A percentile compares a stretch with the other conserved stretches of the same genome.
Conservation (phyloP, 2,888 invertebrate species). For the Miltochrista miniata region DNA sequence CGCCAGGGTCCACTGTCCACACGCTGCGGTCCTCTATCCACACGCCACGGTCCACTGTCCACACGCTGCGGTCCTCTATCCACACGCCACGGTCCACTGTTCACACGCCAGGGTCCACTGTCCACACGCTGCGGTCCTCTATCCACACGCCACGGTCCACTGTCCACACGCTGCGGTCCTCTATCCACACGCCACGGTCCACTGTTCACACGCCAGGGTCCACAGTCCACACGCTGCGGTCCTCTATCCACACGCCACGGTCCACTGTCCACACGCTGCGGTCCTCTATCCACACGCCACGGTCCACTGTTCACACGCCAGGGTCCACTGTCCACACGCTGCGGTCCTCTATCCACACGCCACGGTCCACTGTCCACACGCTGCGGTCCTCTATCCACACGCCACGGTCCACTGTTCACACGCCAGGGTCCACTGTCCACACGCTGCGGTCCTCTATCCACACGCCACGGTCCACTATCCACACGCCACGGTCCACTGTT, state of each 20-base stretch:
- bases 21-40: too few species aligned
- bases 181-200: constrained; percentile 98
- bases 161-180: constrained; percentile 95
- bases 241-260: too few species aligned
- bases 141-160: constrained; percentile 43
- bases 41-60: constrained; percentile 88
- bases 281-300: constrained; percentile 98
- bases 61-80: constrained; percentile 97
- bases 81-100: constrained; percentile 96
- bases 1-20: constrained; percentile 88
- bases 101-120: constrained; percentile 92
- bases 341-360: too few species aligned
- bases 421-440: constrained; percentile 88
- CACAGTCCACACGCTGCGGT: too few species aligned
- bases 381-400: constrained; percentile 98
- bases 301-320: constrained; percentile 97
- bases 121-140: too few species aligned
- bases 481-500: too few species aligned
- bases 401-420: constrained; percentile 95
- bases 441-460: too few species aligned
- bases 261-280: constrained; percentile 91
- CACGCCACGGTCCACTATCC: too few species aligned
- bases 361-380: constrained; percentile 90
- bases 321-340: constrained; percentile 75
- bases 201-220: constrained; percentile 96